These are phyloP conservation scores for Pollenia amentaria DNA, from an alignment of 2,888 invertebrate genomes.

Conservation along the genomic window DNA sequence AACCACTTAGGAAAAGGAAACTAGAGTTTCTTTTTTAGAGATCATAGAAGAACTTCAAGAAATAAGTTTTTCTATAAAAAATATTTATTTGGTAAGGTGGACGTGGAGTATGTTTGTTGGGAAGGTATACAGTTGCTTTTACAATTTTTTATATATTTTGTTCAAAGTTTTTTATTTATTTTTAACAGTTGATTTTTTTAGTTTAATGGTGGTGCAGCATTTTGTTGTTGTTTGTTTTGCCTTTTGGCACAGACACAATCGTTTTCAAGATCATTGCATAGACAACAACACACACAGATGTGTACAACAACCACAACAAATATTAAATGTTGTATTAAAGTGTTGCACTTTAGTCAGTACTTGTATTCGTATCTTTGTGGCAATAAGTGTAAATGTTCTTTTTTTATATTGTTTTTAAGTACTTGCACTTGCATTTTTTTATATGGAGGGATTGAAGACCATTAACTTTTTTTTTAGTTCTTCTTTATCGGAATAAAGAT, in stretches of 20 bases:
- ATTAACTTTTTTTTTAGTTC: background rate
- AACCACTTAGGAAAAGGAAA: conserved; percentile 14
- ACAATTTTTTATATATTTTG: conserved; percentile 12
- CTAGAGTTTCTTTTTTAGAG: background rate
- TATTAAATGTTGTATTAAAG: conserved; percentile 46
- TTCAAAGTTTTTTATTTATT: conserved; percentile 31
- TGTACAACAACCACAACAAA: conserved; percentile 32
- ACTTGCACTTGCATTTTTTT: conserved; percentile 65
- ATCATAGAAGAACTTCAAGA: conserved; percentile 6
- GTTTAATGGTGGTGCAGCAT: background rate
- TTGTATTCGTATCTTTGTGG: conserved; percentile 6
- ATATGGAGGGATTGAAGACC: conserved; percentile 14
- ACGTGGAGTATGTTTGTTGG: conserved; percentile 1
- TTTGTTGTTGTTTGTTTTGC: conserved; percentile 15
- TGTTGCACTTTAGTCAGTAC: conserved; percentile 49
- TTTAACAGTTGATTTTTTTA: conserved; percentile 22
- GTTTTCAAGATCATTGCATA: conserved; percentile 71
- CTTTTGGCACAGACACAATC: conserved; percentile 65
- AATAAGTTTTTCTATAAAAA: background rate
- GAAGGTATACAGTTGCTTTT: conserved; percentile 36
- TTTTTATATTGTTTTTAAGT: conserved; percentile 51
- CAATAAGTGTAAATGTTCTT: conserved; percentile 19
- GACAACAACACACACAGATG: conserved; percentile 52
- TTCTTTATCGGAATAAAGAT: background rate
- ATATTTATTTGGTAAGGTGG: conserved; percentile 6